Conservation (phyloP, 2,113 vertebrate genomes). For the Heteronetta atricapilla region DNA sequence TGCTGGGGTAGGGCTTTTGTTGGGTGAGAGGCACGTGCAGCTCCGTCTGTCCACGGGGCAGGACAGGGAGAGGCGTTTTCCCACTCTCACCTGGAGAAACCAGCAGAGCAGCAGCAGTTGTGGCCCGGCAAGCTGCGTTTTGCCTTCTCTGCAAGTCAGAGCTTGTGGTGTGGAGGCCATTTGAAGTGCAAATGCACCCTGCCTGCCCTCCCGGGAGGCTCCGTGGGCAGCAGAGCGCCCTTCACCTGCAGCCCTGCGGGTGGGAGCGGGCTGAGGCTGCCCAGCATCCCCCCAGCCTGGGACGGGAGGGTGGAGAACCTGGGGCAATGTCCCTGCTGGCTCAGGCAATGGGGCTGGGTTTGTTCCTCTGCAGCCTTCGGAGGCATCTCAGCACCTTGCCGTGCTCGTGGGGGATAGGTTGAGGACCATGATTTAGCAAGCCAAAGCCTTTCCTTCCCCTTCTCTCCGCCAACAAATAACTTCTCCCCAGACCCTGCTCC, state of each 20-base stretch:
- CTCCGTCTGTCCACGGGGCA: rapidly evolving
- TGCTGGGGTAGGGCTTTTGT: no score
- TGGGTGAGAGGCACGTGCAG: not conserved
- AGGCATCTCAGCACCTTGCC: not conserved
- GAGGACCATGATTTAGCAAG: not conserved
- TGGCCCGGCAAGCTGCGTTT: not conserved
- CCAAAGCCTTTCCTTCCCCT: not conserved
- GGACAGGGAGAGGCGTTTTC: not conserved
- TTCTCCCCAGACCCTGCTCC: not conserved
- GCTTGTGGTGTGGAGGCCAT: not conserved
- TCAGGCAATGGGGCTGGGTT: not conserved
- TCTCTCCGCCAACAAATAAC: not conserved
- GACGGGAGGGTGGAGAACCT: not conserved
- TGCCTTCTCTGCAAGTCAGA: not conserved
- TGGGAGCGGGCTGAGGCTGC: not conserved
- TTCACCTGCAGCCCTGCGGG: not conserved
- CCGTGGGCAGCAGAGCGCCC: not conserved
- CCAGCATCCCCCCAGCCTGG: not conserved
- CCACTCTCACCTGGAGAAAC: not conserved
- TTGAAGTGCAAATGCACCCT: not conserved
- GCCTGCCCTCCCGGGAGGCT: not conserved
- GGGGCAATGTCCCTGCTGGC: rapidly evolving
- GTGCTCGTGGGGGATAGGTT: not conserved
- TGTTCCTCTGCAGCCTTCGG: not conserved
- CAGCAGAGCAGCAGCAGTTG: not conserved